phyloP scores from a whole-genome alignment of 2,888 invertebrate genomes.

The Dryadula phaetusa region DNA sequence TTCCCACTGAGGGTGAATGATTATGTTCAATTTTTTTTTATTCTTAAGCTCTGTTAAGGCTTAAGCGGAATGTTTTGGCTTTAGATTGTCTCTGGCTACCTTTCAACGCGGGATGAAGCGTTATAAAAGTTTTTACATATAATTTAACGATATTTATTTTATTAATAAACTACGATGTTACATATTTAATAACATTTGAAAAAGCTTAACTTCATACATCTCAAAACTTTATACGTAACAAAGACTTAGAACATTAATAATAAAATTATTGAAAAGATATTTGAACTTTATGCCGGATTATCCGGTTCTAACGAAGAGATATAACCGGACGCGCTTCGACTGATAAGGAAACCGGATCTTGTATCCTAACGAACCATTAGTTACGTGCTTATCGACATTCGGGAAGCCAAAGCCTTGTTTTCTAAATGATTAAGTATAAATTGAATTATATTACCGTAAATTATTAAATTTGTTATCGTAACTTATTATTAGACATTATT shows the following conservation, averaged over 20 bases:
- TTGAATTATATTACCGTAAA: conserved; percentile 5
- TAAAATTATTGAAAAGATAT: conserved; percentile 22
- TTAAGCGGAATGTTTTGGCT: no score
- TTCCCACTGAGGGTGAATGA: no score
- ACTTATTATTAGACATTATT: background rate
- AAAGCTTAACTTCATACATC: background rate
- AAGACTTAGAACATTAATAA: conserved; percentile 12
- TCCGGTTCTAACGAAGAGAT: conserved; percentile 32
- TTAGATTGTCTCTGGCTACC: no score
- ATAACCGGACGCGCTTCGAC: conserved; percentile 33
- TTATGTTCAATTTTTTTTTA: no score
- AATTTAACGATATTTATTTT: no score
- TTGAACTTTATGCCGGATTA: conserved; percentile 19
- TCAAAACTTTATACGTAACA: background rate
- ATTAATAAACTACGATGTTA: background rate
- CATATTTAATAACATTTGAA: background rate
- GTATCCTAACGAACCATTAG: conserved; percentile 32
- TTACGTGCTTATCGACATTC: conserved; percentile 30
- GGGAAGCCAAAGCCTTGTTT: conserved; percentile 11
- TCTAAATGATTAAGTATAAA: conserved; percentile 14
- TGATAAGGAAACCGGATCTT: conserved; percentile 38
- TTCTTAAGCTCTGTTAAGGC: no score
- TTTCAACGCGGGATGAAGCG: no score
- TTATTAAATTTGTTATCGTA: background rate
- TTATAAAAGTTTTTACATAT: no score